Conservation (phyloP, 1,140 invertebrate species). For the Atta texana region DNA sequence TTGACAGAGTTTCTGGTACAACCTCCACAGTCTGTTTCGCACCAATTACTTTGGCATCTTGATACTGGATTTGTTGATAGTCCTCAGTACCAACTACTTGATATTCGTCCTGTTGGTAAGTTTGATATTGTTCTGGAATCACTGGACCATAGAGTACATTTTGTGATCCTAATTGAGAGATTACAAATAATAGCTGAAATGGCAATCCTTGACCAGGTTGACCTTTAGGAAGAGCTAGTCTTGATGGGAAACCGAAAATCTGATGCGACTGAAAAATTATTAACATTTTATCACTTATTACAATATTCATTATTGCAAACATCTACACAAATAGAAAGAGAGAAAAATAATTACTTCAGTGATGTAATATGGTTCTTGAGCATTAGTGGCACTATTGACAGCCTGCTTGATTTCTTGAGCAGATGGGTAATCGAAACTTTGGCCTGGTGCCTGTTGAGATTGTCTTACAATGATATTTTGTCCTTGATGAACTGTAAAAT, state of each 20-base stretch:
- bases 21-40: constrained; percentile 78
- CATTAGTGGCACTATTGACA: constrained; percentile 84
- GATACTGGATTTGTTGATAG: constrained; percentile 75
- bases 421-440: constrained; percentile 89
- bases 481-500: constrained; percentile 87
- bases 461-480: constrained; percentile 89
- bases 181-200: constrained; percentile 88
- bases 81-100: constrained; percentile 81
- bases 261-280: constrained; percentile 82
- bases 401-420: constrained; percentile 87
- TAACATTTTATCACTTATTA: background rate
- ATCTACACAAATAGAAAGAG: background rate
- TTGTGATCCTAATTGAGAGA: constrained; percentile 85
- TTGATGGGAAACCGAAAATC: constrained; percentile 88
- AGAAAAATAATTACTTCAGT: constrained; percentile 80
- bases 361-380: constrained; percentile 85
- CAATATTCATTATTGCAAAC: background rate
- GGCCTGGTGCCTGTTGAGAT: constrained; percentile 89
- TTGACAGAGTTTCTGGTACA: constrained; percentile 73
- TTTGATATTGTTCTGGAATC: constrained; percentile 75
- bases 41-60: constrained; percentile 60
- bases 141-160: constrained; percentile 77
- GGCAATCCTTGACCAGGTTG: constrained; percentile 86
- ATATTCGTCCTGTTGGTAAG: constrained; percentile 77
- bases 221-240: constrained; percentile 88